Evolutionary conservation across 2,888 invertebrate species (phyloP), one percentile per base, ranked within the genome.

Genomic region (Ornithoptera alexandrae): DNA sequence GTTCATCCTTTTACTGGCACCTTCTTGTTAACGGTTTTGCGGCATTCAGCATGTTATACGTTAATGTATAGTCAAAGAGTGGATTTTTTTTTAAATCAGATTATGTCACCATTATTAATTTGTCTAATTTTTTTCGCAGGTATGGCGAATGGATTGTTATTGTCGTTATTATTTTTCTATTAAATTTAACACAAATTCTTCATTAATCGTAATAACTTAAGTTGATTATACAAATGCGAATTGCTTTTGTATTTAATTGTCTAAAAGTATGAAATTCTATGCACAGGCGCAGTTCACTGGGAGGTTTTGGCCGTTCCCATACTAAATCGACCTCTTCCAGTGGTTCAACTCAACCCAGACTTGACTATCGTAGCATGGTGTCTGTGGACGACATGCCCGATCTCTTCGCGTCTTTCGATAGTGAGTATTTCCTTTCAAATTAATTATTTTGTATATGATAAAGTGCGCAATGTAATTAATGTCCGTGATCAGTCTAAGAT

Each of bases 321-420:
- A 95, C 95, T 81, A 94, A 94, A 83, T 93, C 94, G 67, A 93
- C 94, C 70, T 93, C 94, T 72, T 94, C 94, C 76, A 87, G 93
- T 70, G 94, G 93, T 80, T 92, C 94, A 56, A 92, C 93, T 72
- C 95, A 94, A 74, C 97, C 97, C 56, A 95, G 96, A 80, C 93
- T 97, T 75, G 97, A 97, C 89, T 97, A 97, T 87, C 95, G 97
- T 83, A 97, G 97, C 83, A 97, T 97, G 97, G 97, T 97, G 73
- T 97, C 97, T 30, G 96, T 97, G 74, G 97, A 97, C 81, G 98
- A 98, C 86, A 97, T 97, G 95, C 98, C 98, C 6, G 98, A 98
- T 89, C 94, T 98, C 76, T 98, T 98, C 93, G 97, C 97, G 77
- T 97, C 98, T 65, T 97, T 98, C 84, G 98, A 98, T 88, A 97